Evolutionary conservation across 23 tunicate species (phyloP).

Genomic region (Ascidia mentula): DNA sequence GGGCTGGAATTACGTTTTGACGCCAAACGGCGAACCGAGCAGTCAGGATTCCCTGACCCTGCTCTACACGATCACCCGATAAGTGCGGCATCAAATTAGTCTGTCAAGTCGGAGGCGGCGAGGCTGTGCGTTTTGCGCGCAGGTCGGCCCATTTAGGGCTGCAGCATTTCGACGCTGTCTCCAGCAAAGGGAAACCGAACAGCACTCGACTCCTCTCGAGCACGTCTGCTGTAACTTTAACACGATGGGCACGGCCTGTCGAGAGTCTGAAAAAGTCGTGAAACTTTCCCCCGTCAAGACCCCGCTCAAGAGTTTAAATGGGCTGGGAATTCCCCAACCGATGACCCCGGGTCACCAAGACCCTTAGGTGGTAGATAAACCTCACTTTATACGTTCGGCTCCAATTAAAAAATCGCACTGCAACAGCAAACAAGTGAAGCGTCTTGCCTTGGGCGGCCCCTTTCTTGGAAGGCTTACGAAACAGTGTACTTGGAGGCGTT

Average conservation of each 20-base stretch:
- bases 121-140: neutral
- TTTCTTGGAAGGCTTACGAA: too few relatives aligned
- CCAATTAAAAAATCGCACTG: too few relatives aligned
- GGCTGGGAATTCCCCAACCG: too few relatives aligned
- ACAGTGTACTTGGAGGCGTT: too few relatives aligned
- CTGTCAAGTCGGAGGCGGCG: neutral
- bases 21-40: too few relatives aligned
- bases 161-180: neutral
- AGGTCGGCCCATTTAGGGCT: neutral
- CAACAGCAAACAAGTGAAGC: too few relatives aligned
- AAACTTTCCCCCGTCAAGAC: neutral
- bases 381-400: too few relatives aligned
- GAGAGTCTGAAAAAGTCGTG: neutral
- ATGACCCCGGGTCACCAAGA: too few relatives aligned
- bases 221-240: neutral
- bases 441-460: too few relatives aligned
- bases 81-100: neutral
- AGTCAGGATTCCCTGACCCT: neutral
- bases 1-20: too few relatives aligned
- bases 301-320: too few relatives aligned
- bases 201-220: neutral
- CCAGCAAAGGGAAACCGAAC: conserved; percentile 2
- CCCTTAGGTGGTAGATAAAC: too few relatives aligned
- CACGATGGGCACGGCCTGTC: neutral
- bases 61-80: neutral